These are phyloP conservation scores for Latrodectus hesperus DNA, from an alignment of 2,888 invertebrate genomes.

Conservation along the genomic window DNA sequence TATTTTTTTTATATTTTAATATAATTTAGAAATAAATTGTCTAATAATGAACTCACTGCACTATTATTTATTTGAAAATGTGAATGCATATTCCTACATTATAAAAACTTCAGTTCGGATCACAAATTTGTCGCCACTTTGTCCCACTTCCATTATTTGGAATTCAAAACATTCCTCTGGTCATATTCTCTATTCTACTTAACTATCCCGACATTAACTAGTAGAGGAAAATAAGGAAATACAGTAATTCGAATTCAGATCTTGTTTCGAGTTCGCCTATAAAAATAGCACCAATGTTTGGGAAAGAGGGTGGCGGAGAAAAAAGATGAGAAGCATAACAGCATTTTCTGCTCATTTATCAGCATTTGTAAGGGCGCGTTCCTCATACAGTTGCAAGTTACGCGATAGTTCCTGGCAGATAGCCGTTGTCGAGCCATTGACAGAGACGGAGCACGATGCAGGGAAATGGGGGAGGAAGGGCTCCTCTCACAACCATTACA, in stretches of 20 bases:
- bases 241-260: not conserved
- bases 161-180: too few relatives aligned
- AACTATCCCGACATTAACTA: too few relatives aligned
- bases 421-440: constrained; percentile 59
- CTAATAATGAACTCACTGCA: too few relatives aligned
- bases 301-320: not conserved
- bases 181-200: too few relatives aligned
- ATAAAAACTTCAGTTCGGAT: too few relatives aligned
- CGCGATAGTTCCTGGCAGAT: constrained; percentile 37
- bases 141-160: too few relatives aligned
- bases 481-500: constrained; percentile 65
- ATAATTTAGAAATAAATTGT: too few relatives aligned
- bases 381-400: constrained; percentile 12
- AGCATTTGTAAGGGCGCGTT: constrained; percentile 19
- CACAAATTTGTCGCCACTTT: too few relatives aligned
- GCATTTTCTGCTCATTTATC: constrained; percentile 33
- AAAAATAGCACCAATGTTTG: not conserved
- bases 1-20: too few relatives aligned
- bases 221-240: not conserved
- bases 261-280: not conserved
- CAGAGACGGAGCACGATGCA: constrained; percentile 49
- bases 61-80: too few relatives aligned
- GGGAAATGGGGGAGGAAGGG: constrained; percentile 11
- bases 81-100: too few relatives aligned
- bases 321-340: constrained; percentile 9